These are phyloP conservation scores for Oenanthe melanoleuca DNA, from an alignment of 2,113 vertebrate genomes.

Conservation along the genomic window DNA sequence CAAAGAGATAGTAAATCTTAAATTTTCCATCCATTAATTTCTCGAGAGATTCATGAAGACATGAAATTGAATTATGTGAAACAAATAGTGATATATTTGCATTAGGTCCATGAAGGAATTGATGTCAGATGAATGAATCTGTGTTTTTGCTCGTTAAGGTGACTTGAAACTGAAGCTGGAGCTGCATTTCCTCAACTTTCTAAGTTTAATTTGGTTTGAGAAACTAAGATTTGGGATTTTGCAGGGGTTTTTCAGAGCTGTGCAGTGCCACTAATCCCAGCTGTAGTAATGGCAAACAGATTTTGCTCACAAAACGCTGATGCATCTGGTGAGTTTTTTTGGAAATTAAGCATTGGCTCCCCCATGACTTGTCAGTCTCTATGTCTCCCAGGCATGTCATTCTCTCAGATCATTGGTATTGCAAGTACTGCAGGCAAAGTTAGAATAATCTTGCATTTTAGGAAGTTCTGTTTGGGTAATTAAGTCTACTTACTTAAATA, in stretches of 20 bases:
- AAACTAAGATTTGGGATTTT: neutral
- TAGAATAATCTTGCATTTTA: neutral
- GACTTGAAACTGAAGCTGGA: neutral
- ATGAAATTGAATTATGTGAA: conserved; percentile 29
- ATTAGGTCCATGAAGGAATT: neutral
- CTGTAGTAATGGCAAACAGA: neutral
- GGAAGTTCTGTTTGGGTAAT: neutral
- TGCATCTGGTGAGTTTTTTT: neutral
- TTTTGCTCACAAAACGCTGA: neutral
- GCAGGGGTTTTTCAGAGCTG: neutral
- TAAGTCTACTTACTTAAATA: neutral
- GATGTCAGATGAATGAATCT: neutral
- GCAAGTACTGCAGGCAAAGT: neutral
- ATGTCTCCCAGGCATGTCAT: neutral
- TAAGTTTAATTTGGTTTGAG: neutral
- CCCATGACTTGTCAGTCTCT: neutral
- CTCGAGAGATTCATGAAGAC: neutral
- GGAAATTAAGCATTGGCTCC: neutral
- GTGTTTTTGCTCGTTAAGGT: neutral
- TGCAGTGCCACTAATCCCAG: neutral
- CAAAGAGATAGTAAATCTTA: neutral
- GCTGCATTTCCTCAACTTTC: neutral
- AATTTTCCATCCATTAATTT: conserved; percentile 8
- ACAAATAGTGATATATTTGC: conserved; percentile 18
- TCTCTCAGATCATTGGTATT: neutral